Evolutionary conservation across 2,888 invertebrate species (phyloP), one percentile per base, ranked within the genome.

Genomic region (Amblyteles armatorius): DNA sequence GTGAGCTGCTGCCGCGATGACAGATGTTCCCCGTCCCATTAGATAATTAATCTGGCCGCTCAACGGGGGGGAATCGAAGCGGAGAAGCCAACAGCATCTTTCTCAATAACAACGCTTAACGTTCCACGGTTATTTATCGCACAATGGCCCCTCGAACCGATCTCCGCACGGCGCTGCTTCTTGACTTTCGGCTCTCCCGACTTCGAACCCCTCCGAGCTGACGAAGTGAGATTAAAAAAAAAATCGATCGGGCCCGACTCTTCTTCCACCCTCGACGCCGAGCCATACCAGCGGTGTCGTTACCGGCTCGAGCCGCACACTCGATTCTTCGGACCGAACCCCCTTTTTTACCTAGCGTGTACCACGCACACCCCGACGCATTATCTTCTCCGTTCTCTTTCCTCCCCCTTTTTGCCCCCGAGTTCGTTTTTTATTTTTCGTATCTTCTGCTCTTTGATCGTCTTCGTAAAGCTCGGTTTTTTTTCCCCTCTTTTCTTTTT

Each of bases 1-100:
- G 81, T 60, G 81, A 76, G 82, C 29, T 22, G 67, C 72, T 33
- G 6, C 83, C 86, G 80, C 88, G 91, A 92, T 92, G 92, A 93
- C 93, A 93, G 93, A 93, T 93, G 93, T 92, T 93, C 87, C 86
- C 78, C 89, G 88, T 89, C 88, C 89, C 91, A 93, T 93, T 93
- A 93, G 93, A 93, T 93, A 92, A 93, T 93, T 93, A 93, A 93
- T 93, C 92, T 65, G 82, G 71, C 60, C 60, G 67, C 40, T 63
- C 65, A 48, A 67, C 67, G 67, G 40, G 72, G 78, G 74, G 22
- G 19, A 71, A 65, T 68, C 40, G 55, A 57, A 40, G 63, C n/a
- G 52, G 16, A 48, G 36, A 67, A 19, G 55, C n/a, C 26, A 13
- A 7, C 63, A 63, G 29, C 63, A 63, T 63, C 63, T 33, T 33